These are phyloP conservation scores for Euspilapteryx auroguttella DNA, from an alignment of 2,888 invertebrate genomes.

Conservation along the genomic window DNA sequence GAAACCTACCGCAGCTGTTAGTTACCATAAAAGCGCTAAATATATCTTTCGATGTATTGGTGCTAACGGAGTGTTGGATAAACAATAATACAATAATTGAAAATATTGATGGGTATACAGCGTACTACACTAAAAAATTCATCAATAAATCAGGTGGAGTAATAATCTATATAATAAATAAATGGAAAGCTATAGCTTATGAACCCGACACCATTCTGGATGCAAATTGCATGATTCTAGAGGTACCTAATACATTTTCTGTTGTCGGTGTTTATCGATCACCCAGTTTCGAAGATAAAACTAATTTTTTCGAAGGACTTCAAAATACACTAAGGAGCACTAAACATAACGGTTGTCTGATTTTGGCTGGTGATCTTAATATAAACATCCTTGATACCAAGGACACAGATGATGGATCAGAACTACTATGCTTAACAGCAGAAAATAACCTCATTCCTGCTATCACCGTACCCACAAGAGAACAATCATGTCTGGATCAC, in stretches of 20 bases:
- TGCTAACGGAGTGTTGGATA: neutral
- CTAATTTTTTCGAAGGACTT: neutral
- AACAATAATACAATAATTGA: neutral
- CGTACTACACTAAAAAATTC: neutral
- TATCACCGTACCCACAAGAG: neutral
- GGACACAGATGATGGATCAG: neutral
- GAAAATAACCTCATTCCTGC: neutral
- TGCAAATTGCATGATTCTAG: neutral
- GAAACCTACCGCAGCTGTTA: neutral
- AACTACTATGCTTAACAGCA: neutral
- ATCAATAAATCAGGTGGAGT: neutral
- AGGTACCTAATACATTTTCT: neutral
- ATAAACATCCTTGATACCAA: neutral
- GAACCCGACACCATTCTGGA: neutral
- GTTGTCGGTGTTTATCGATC: neutral
- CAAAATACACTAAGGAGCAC: neutral
- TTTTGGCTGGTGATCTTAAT: neutral
- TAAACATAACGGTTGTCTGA: neutral
- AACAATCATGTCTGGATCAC: neutral
- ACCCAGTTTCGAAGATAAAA: neutral
- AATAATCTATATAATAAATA: neutral
- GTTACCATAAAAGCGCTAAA: neutral
- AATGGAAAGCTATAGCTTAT: neutral
- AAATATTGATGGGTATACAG: neutral
- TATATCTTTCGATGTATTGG: neutral